Base-by-base conservation (phyloP, 2,888 invertebrate species). In the Drosophila siamana region DNA sequence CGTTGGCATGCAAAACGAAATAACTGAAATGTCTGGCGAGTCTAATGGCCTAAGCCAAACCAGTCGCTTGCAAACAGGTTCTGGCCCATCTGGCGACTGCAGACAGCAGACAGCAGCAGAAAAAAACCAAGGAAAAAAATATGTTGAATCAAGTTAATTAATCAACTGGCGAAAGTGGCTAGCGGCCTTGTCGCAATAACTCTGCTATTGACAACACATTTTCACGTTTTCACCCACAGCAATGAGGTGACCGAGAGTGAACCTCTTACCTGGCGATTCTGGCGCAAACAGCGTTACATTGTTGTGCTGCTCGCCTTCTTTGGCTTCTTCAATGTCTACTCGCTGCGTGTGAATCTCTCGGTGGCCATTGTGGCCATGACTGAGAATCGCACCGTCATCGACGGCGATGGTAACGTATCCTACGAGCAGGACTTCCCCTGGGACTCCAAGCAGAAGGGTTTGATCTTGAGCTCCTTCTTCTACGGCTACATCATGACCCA, bases 331-430 rank as follows among this genome's bases (percentile, higher is more conserved):
- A 96, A 96, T 83, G 95, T 96, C 2, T 97, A 97, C 91, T 95
- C 96, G 4, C 92, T 97, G 65, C 93, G 97, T 40, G 97, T 97
- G 4, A 98, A 98, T 93, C 93, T 98, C 74, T 98, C 97, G 75
- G 96, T 98, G 13, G 98, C 97, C 3, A 96, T 98, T 77, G 97
- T 98, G 43, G 97, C 97, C 70, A 98, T 98, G 98, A 97, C 96
- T 0, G 95, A 95, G 85, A 94, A 95, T 22, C 93, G 94, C 67
- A 94, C 94, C 48, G 93, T 94, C 4, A 92, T 93, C 40, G 92
- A 94, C 61, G 94, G 93, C 1, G 94, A 95, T 80, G 96, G 96
- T n/a, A 94, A 94, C 0, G 89, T 93, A 11, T 89, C 91, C 28
- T 93, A 95, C 94, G 92, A 93, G n/a, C 94, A 94, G 76, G 96